Conservation (phyloP, 2,797 vertebrate species). For the Darevskia mixta region DNA sequence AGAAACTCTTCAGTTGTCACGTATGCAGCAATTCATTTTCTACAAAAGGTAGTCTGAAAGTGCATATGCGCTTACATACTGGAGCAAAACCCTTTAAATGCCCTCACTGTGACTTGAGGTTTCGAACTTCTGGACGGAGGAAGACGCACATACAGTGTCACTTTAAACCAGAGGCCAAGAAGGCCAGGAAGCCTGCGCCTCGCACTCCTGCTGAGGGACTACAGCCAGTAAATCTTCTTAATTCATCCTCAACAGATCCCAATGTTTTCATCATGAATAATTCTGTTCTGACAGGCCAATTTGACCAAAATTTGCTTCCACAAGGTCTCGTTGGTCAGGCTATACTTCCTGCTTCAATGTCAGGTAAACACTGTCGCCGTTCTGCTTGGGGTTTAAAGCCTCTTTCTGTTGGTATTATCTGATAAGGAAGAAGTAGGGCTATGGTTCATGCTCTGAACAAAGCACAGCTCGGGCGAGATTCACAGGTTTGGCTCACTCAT, state of each 20-base stretch:
- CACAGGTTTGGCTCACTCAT: neutral
- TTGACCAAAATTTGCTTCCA: constrained; percentile 91
- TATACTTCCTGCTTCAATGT: constrained; percentile 94
- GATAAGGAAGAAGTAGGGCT: neutral
- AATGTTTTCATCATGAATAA: constrained; percentile 93
- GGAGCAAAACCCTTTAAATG: constrained; percentile 99
- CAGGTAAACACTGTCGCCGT: constrained; percentile 81
- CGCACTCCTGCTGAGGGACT: constrained; percentile 80
- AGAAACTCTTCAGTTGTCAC: constrained; percentile 97
- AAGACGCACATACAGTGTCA: constrained; percentile 99
- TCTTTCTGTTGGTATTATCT: constrained; percentile 37
- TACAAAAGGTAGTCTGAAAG: constrained; percentile 97
- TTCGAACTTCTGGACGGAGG: constrained; percentile 95
- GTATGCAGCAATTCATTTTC: constrained; percentile 99
- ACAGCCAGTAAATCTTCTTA: constrained; percentile 84
- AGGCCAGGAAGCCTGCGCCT: constrained; percentile 79
- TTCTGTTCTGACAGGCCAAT: constrained; percentile 89
- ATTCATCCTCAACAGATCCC: constrained; percentile 82
- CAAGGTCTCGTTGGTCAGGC: constrained; percentile 93
- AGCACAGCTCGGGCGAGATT: too few relatives aligned
- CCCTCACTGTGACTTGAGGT: constrained; percentile 94
- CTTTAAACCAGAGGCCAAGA: constrained; percentile 87
- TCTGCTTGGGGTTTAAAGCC: constrained; percentile 15
- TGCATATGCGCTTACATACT: constrained; percentile 98
- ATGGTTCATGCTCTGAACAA: too few relatives aligned